Base-by-base conservation (phyloP, 2,888 invertebrate genomes). In the Habrosyne pyritoides region DNA sequence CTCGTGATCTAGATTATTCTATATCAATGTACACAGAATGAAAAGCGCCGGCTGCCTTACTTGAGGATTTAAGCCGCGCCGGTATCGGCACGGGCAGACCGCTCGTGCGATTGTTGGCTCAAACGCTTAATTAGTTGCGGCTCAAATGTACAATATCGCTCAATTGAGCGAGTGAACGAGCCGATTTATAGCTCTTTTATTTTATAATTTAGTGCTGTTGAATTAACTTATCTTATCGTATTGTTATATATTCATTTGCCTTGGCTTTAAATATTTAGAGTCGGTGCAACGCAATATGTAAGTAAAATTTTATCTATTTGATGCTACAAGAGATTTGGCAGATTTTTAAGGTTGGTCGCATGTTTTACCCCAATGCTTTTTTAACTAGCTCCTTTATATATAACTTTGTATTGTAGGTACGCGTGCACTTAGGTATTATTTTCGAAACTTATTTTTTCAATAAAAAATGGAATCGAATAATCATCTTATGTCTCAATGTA, bases 61-160 rank as follows among this genome's bases (percentile, higher is more conserved):
- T 77, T 71, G 76, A 79, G 74, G 69, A 79, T 77, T 80, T 83
- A 84, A 84, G 83, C 80, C 71, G 67, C 57, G 60, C 61, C 68
- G 74, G 81, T 85, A 85, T 85, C 84, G 81, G 69, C 59, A 60
- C 71, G 64, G 75, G 75, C 84, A 79, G 79, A 76, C 79, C 77
- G 68, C 74, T 65, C 60, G 59, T 42, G 67, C 79, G 78, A 79
- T 81, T 84, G 84, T 84, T 85, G 78, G 81, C 78, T 81, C 77
- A 77, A 84, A 76, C 77, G 80, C 79, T 84, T 84, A 86, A 86
- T 86, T 86, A 84, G 76, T 74, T 72, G 71, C 63, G 72, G 72
- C 71, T 79, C 69, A 63, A 76, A 67, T 70, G 74, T 73, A 71
- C 72, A 74, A 77, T 79, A 77, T 66, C 63, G 74, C 77, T 77